Evolutionary conservation across 2,888 invertebrate genomes (phyloP).

Genomic region (Lasioglossum villosulum): DNA sequence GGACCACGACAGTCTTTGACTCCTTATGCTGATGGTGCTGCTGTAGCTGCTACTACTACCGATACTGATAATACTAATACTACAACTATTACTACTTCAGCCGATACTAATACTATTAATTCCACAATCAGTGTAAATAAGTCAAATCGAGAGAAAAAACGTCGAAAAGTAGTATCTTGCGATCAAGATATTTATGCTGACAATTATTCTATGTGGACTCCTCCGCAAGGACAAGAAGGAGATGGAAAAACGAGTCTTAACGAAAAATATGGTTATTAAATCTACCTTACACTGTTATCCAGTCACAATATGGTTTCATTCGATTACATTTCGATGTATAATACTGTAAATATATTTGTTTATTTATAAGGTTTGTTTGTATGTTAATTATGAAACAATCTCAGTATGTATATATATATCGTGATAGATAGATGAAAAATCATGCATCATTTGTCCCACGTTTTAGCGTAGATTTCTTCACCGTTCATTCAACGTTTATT

Average conservation of each 20-base stretch:
- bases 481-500: background rate
- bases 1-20: background rate
- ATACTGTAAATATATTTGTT: slow-evolving; percentile 3
- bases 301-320: background rate
- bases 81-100: background rate
- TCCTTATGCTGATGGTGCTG: background rate
- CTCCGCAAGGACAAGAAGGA: slow-evolving; percentile 90
- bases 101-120: no score
- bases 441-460: background rate
- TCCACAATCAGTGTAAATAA: background rate
- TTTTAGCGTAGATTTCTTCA: background rate
- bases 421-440: background rate
- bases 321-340: slow-evolving; percentile 1
- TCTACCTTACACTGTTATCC: background rate
- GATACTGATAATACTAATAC: background rate
- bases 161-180: slow-evolving; percentile 74
- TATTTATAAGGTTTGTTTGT: background rate
- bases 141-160: slow-evolving; percentile 10
- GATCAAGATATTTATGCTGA: slow-evolving; percentile 83
- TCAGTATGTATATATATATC: background rate
- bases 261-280: slow-evolving; percentile 91
- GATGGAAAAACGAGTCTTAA: slow-evolving; percentile 92
- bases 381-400: background rate
- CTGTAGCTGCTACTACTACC: background rate
- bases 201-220: slow-evolving; percentile 92